These are phyloP conservation scores for Apodemia duryi DNA, from an alignment of 2,888 invertebrate species.

Conservation along the genomic window DNA sequence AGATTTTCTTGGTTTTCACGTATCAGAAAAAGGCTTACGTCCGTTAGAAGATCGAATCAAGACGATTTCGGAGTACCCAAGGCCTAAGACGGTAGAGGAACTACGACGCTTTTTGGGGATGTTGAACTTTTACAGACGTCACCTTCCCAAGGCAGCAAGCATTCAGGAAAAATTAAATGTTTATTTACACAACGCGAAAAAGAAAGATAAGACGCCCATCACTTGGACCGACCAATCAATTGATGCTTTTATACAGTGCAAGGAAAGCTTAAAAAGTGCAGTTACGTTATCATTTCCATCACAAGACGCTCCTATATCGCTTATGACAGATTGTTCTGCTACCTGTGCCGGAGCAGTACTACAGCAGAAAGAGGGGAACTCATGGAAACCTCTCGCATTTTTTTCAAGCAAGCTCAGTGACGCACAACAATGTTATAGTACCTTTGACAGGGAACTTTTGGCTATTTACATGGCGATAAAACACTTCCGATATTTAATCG, in stretches of 20 bases:
- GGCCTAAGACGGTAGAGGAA: background rate
- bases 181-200: background rate
- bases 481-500: background rate
- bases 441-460: no score
- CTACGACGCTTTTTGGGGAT: background rate
- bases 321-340: background rate
- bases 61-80: background rate
- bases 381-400: background rate
- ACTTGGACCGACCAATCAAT: background rate
- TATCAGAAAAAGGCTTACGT: no score
- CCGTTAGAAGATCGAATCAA: no score
- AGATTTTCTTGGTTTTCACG: no score
- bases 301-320: background rate
- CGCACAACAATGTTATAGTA: background rate
- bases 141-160: background rate
- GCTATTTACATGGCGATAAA: background rate
- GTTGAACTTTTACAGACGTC: no score
- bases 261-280: background rate
- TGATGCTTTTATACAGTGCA: background rate
- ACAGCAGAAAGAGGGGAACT: background rate
- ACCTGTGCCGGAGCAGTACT: background rate
- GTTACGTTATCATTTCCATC: slow-evolving; percentile 2
- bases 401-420: background rate
- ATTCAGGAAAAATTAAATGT: no score
- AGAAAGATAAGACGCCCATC: background rate